These are phyloP conservation scores for Rhaphigaster nebulosa DNA, from an alignment of 2,888 invertebrate genomes.

Conservation along the genomic window DNA sequence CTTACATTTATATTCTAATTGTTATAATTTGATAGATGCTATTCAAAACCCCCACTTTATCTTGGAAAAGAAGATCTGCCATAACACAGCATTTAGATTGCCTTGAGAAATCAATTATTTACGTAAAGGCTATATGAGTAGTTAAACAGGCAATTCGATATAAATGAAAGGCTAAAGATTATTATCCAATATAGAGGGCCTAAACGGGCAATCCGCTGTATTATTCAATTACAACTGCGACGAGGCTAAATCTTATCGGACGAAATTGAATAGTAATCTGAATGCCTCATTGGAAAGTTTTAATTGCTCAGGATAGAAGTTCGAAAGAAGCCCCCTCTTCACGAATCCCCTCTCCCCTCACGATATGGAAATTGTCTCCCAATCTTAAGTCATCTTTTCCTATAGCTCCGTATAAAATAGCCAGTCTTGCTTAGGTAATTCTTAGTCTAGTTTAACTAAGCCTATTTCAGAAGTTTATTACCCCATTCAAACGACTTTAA, in stretches of 20 bases:
- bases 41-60: too few relatives aligned
- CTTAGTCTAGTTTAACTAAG: neutral
- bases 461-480: neutral
- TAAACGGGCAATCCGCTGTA: neutral
- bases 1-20: too few relatives aligned
- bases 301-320: neutral
- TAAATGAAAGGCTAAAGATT: neutral
- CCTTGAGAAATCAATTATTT: neutral
- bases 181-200: neutral
- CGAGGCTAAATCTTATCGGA: neutral
- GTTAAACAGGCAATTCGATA: neutral
- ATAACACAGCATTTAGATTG: neutral
- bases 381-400: neutral
- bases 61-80: too few relatives aligned
- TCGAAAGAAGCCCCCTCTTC: neutral
- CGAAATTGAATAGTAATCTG: neutral
- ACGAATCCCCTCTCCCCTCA: neutral
- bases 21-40: too few relatives aligned
- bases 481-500: too few relatives aligned
- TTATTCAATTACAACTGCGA: conserved; percentile 26
- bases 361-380: neutral
- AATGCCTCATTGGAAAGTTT: conserved; percentile 34
- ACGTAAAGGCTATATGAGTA: neutral
- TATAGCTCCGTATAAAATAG: neutral
- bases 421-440: neutral